A percentile compares a stretch with the other conserved stretches of the same genome.
These are phyloP conservation scores for Tamias sibiricus DNA, from an alignment of 2,113 vertebrate species.

Conservation along the genomic window DNA sequence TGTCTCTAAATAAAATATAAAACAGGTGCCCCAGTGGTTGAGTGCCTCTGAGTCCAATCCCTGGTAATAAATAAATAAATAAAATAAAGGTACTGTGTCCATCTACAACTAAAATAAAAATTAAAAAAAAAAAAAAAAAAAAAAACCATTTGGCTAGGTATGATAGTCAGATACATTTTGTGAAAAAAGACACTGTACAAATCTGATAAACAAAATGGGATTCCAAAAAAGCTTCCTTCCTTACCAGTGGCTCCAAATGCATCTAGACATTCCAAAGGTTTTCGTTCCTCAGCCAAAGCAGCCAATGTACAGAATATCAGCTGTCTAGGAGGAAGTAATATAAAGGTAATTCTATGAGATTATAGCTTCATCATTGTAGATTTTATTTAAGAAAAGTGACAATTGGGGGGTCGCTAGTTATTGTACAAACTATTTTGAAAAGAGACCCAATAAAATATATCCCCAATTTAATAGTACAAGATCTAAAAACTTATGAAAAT, in stretches of 20 bases:
- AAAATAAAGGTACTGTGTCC: no score
- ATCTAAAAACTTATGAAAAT: conserved; percentile 53
- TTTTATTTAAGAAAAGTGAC: conserved; percentile 10
- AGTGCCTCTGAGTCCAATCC: no score
- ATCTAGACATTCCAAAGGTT: conserved; percentile 96
- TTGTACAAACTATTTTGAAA: conserved; percentile 5
- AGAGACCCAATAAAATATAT: background rate
- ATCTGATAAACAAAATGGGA: conserved; percentile 39
- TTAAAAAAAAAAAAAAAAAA: no score
- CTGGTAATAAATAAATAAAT: no score
- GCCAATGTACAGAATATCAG: conserved; percentile 95
- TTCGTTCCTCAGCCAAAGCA: conserved; percentile 93
- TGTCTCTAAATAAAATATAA: no score
- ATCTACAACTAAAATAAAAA: no score
- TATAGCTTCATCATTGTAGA: background rate
- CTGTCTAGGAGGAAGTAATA: conserved; percentile 89
- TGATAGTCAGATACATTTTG: background rate
- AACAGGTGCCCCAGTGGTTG: no score
- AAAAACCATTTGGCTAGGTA: no score
- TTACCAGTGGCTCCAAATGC: conserved; percentile 98
- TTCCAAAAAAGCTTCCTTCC: conserved; percentile 54
- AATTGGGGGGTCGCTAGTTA: background rate
- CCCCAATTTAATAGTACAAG: background rate
- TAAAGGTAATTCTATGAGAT: background rate
- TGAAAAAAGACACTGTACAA: conserved; percentile 8